Base-by-base conservation (phyloP, 1,140 invertebrate genomes). In the Rhagoletis zephyria region DNA sequence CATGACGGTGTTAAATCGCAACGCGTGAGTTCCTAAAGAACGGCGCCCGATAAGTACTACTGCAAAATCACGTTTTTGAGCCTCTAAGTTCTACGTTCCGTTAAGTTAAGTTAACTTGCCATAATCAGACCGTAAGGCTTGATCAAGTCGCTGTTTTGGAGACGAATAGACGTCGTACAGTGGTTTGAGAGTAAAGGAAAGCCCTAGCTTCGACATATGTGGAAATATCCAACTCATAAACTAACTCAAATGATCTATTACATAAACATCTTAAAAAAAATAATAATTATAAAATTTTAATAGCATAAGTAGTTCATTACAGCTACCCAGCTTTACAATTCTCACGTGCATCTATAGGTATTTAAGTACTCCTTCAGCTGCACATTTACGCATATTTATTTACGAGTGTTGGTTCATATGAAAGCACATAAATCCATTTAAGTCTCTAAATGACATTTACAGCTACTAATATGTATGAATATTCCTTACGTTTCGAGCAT, bases 401-500 rank as follows among this genome's bases (percentile, higher is more conserved):
- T 51, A 42, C 42, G 48, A 1, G 74, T 81, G 74, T 81, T n/a
- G 48, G 5, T 81, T 81, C 74, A 81, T n/a, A 51, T 59, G 74
- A 81, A 81, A 81, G 56, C 48, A 59, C 74, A 81, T 81, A 81
- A 81, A 81, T 81, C 74, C 74, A 81, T 81, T 81, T 81, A 81
- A 81, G 74, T 19, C 74, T 5, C 2, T 9, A 59, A 81, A 81
- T 51, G 74, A 59, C 48, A 81, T 81, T 81, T 51, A 81, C 74
- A 30, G 48, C 74, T 56, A 51, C 74, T 81, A 81, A 30, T 30
- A 30, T 30, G 30, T 30, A 81, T 81, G 56, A 56, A 48, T 74
- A n/a, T 74, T 48, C 14, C 67, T 4, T 42, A 74, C 67, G 67
- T 74, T 74, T 74, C 42, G 12, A 74, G 42, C 67, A 74, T 48